Conservation (phyloP, 1,140 invertebrate genomes). For the Drosophila orena region DNA sequence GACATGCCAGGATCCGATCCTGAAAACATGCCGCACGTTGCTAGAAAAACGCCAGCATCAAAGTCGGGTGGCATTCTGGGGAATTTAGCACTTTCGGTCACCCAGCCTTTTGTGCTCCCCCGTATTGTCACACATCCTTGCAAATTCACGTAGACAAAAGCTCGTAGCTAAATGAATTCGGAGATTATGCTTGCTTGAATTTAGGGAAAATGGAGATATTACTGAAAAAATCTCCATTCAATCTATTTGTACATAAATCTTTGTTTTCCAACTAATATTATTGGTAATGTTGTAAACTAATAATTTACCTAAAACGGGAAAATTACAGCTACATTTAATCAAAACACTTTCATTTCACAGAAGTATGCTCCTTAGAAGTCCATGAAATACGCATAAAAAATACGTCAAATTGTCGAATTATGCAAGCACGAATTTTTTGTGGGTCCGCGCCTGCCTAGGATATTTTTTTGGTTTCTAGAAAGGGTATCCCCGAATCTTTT, state of each 20-base stretch:
- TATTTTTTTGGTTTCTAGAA: not conserved
- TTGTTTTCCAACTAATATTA: too few species aligned
- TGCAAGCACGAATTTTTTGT: not conserved
- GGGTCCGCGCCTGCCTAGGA: not conserved
- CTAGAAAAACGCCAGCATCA: constrained; percentile 46
- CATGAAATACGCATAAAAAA: not conserved
- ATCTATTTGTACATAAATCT: too few species aligned
- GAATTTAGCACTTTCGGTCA: constrained; percentile 26
- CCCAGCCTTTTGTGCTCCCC: constrained; percentile 3
- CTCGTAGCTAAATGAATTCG: constrained; percentile 16
- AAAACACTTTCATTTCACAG: not conserved
- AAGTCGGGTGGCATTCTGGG: constrained; percentile 37
- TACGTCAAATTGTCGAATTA: not conserved
- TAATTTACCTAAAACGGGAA: too few species aligned
- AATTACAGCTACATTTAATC: too few species aligned
- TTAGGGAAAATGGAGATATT: too few species aligned
- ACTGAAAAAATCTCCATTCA: too few species aligned
- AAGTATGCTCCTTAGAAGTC: not conserved
- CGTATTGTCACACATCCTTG: not conserved
- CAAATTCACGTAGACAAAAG: not conserved
- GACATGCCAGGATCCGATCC: constrained; percentile 35
- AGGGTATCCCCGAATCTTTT: constrained; percentile 13
- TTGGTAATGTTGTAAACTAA: too few species aligned
- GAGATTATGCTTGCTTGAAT: not conserved
- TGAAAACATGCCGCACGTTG: constrained; percentile 40